Evolutionary conservation across 2,888 invertebrate species (phyloP).

Genomic region (Gastrophysa polygoni): DNA sequence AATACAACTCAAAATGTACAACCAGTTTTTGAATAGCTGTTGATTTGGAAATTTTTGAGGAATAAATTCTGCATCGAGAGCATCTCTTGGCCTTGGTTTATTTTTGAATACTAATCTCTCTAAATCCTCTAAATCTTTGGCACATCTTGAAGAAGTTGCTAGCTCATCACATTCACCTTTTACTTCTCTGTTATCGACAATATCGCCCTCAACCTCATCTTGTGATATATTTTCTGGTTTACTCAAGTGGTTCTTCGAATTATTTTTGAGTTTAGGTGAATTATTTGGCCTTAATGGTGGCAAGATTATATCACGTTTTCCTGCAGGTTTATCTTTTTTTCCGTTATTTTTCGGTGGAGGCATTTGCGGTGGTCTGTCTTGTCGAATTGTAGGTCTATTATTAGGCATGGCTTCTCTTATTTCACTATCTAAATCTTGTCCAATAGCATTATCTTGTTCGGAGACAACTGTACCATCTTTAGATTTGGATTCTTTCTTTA

Average conservation of each 20-base stretch:
- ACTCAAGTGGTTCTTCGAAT: not conserved
- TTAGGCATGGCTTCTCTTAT: not conserved
- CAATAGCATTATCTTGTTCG: not conserved
- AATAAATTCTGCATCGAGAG: not conserved
- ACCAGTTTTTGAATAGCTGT: not conserved
- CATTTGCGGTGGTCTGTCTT: conserved; percentile 11
- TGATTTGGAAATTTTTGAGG: not conserved
- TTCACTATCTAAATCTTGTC: not conserved
- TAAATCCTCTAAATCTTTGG: not conserved
- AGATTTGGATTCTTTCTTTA: not conserved
- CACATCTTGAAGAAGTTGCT: not conserved
- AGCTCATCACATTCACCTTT: too few species aligned
- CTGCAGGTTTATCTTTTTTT: conserved; percentile 15
- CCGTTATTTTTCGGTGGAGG: conserved; percentile 4
- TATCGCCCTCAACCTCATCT: too few species aligned
- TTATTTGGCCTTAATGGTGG: conserved; percentile 12
- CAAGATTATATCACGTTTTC: conserved; percentile 6
- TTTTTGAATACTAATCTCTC: not conserved
- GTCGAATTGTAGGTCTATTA: conserved; percentile 12
- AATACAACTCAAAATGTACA: not conserved
- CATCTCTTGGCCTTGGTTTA: not conserved
- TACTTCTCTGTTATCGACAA: too few species aligned
- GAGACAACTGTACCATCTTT: not conserved
- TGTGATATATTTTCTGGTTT: not conserved
- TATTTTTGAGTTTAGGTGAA: not conserved